Evolutionary conservation across 2,113 vertebrate species (phyloP).

Genomic region (Pygoscelis antarcticus): DNA sequence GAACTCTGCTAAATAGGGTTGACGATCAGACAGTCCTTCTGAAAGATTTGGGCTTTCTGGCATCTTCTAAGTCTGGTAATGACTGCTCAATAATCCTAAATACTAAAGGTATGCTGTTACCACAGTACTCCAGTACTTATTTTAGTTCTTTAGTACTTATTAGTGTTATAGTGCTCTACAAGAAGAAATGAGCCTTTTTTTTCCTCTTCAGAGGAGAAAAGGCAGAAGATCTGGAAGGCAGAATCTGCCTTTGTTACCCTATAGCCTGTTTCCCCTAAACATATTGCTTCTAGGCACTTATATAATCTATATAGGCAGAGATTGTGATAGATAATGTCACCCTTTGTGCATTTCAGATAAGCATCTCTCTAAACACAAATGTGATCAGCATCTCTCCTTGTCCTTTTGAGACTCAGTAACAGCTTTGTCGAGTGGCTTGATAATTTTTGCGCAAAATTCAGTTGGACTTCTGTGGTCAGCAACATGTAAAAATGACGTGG

Average conservation of each 20-base stretch:
- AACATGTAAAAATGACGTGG: constrained; percentile 26
- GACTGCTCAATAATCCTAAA: not conserved
- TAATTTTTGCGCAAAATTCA: constrained; percentile 48
- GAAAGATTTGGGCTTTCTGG: not conserved
- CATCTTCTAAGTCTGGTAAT: not conserved
- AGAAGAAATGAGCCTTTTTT: not conserved
- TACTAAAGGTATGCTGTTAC: not conserved
- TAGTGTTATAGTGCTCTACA: not conserved
- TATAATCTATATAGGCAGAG: constrained; percentile 27
- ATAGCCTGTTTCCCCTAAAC: not conserved
- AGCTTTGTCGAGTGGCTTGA: constrained; percentile 46
- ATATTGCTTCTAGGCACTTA: constrained; percentile 27
- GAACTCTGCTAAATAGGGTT: not conserved
- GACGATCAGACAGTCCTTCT: not conserved
- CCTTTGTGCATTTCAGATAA: constrained; percentile 66
- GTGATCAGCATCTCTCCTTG: constrained; percentile 63
- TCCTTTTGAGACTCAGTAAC: constrained; percentile 61
- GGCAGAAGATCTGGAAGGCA: not conserved
- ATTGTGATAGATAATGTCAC: constrained; percentile 59
- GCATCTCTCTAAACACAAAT: constrained; percentile 63
- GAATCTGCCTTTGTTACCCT: not conserved
- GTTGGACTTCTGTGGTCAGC: constrained; percentile 56
- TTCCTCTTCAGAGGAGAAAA: not conserved
- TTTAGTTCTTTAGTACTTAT: not conserved
- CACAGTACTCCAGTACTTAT: not conserved